Evolutionary conservation across 2,797 vertebrate genomes (phyloP).

Genomic region (Protonibea diacanthus): DNA sequence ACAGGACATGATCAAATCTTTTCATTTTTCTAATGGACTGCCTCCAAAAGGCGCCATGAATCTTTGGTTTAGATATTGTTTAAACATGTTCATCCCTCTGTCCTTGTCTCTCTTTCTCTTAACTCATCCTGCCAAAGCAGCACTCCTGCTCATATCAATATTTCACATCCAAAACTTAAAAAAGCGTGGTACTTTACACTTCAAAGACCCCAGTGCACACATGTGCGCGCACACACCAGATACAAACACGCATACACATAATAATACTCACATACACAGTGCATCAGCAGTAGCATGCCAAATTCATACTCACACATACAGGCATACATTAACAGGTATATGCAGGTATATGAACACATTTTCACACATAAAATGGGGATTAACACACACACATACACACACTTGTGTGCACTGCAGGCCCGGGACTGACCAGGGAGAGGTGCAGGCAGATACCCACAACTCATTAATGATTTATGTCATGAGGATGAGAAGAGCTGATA

Average conservation of each 20-base stretch:
- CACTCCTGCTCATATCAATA: slow-evolving; percentile 72
- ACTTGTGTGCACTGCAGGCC: slow-evolving; percentile 37
- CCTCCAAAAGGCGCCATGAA: neutral
- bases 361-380: neutral
- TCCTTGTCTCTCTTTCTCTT: slow-evolving; percentile 30
- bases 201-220: slow-evolving; percentile 69
- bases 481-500: slow-evolving; percentile 64
- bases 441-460: slow-evolving; percentile 59
- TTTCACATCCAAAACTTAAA: slow-evolving; percentile 75
- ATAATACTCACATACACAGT: neutral
- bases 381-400: slow-evolving; percentile 5
- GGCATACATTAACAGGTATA: neutral
- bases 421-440: slow-evolving; percentile 59
- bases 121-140: slow-evolving; percentile 47
- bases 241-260: slow-evolving; percentile 6
- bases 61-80: slow-evolving; percentile 28
- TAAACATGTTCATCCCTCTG: slow-evolving; percentile 12
- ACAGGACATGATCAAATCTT: neutral
- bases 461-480: slow-evolving; percentile 75
- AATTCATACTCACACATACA: slow-evolving; percentile 4
- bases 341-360: neutral
- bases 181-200: slow-evolving; percentile 76
- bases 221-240: slow-evolving; percentile 3
- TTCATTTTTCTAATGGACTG: slow-evolving; percentile 7
- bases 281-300: neutral